These are phyloP conservation scores for Sminthurides bifidus DNA, from an alignment of 1,140 invertebrate genomes.

Conservation along the genomic window DNA sequence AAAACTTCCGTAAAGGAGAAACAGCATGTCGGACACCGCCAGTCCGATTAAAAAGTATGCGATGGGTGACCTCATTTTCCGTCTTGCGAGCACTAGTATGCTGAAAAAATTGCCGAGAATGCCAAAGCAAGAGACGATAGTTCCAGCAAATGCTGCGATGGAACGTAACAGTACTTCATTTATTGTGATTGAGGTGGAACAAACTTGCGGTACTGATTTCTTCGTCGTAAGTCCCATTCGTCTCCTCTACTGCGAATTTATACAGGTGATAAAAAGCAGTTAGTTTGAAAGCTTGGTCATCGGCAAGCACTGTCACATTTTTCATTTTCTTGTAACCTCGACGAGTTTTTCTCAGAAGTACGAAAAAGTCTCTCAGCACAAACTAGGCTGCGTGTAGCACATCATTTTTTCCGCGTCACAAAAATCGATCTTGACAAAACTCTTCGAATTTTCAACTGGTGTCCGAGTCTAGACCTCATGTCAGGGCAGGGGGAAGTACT, in stretches of 20 bases:
- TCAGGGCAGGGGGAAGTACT: no score
- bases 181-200: background rate
- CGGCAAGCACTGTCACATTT: background rate
- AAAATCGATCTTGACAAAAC: no score
- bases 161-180: conserved; percentile 51
- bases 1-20: background rate
- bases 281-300: background rate
- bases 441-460: no score
- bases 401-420: no score
- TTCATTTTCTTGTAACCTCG: no score
- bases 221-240: background rate
- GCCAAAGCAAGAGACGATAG: conserved; percentile 34
- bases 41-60: conserved; percentile 8
- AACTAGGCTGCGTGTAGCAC: no score
- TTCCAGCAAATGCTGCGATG: conserved; percentile 65
- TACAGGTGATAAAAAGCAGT: background rate
- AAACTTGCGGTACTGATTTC: background rate
- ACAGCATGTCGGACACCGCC: conserved; percentile 3
- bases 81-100: conserved; percentile 2
- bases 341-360: no score
- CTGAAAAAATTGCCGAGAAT: conserved; percentile 12
- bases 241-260: background rate
- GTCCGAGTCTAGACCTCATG: no score
- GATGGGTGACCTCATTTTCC: conserved; percentile 12
- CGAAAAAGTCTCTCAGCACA: no score